phyloP scores from a whole-genome alignment of 2,797 vertebrate species.

The Lagocephalus sceleratus region DNA sequence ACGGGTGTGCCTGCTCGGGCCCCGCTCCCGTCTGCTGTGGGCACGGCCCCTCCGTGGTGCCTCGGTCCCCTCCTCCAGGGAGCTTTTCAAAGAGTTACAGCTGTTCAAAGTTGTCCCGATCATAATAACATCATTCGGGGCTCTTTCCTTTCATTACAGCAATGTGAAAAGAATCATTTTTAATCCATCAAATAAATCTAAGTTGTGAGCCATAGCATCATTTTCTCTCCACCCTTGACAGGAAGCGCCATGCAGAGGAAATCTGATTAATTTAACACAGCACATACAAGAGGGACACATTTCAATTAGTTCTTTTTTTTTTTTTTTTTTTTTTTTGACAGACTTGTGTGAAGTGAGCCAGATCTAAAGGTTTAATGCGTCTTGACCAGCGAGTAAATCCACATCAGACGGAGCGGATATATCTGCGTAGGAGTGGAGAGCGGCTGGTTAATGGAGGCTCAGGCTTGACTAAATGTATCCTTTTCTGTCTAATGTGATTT shows the following conservation, averaged over 20 bases:
- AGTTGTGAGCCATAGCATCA: no score
- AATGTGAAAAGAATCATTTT: no score
- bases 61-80: conserved; percentile 42
- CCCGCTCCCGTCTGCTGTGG: conserved; percentile 40
- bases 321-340: conserved; percentile 41
- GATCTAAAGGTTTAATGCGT: conserved; percentile 70
- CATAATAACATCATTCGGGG: conserved; percentile 11
- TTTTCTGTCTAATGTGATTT: conserved; percentile 70
- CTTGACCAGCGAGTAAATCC: conserved; percentile 64
- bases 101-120: conserved; percentile 25
- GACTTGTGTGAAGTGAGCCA: conserved; percentile 59
- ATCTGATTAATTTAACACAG: conserved; percentile 58
- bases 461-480: conserved; percentile 62
- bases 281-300: conserved; percentile 61
- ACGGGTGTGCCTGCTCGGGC: conserved; percentile 49
- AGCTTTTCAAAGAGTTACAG: conserved; percentile 46
- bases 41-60: conserved; percentile 40
- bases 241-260: conserved; percentile 11
- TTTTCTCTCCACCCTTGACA: no score
- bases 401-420: conserved; percentile 49
- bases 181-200: no score
- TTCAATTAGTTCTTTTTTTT: conserved; percentile 62
- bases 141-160: neutral
- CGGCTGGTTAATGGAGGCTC: conserved; percentile 49
- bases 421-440: conserved; percentile 25